Base-by-base conservation (phyloP, 1,140 invertebrate genomes). In the Anthonomus grandis region DNA sequence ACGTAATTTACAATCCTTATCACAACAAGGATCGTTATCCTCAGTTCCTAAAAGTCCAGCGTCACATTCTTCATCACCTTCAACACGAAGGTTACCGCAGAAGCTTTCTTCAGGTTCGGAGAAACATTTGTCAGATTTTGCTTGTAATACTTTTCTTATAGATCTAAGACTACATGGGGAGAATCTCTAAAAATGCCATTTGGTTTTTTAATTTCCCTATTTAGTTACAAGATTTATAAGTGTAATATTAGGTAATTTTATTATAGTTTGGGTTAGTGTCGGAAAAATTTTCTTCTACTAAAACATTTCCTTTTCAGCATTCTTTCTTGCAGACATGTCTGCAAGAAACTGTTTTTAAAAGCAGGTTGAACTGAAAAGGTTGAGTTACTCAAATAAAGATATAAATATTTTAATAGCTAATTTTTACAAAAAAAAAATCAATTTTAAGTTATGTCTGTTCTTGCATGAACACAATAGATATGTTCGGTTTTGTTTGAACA, bases 21-120 rank as follows among this genome's bases (percentile, higher is more conserved):
- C 90, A 70, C 93, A 96, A 71, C 93, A 96, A 15, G 84, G 80
- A 69, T 95, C 93, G 68, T 90, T 91, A 68, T 94, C 91, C 74
- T 95, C 91, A 0, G 91, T 92, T 22, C 91, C 92, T 5, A 94
- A 76, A n/a, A 95, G 77, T 5, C 93, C 93, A 13, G 91, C 93
- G 72, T 96, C 93, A 71, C 93, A 96, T 76, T 97, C 91, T 74
- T 97, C 93, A 60, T 93, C 91, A 13, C 91, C 91, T 75, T 96
- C 93, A 0, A 96, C 93, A 15, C 92, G 79, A 41, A 93, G 77
- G 78, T 97, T 97, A 12, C 93, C 93, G 71, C 93, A 97, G 74
- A 95, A 95, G 22, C 90, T 93, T 77, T 95, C 91, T 74, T 94
- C 91, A 0, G 92, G 92, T 74, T 95, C 91, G 0, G 89, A 93